These are phyloP conservation scores for Cephus pulcher DNA, from an alignment of 2,888 invertebrate genomes.

Conservation along the genomic window DNA sequence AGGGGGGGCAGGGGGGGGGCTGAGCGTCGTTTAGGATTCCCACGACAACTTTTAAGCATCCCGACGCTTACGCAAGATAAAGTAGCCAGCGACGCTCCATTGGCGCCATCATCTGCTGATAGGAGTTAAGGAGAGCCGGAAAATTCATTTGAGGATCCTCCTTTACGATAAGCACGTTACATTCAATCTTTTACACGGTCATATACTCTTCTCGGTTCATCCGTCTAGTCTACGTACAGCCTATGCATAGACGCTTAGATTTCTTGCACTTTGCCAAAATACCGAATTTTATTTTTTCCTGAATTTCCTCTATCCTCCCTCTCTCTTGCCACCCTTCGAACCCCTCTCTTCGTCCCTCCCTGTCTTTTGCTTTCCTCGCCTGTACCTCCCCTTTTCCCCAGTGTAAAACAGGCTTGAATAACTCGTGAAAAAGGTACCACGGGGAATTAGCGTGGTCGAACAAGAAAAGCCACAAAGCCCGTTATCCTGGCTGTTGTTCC, in stretches of 20 bases:
- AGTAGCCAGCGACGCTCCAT: background rate
- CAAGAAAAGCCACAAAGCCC: background rate
- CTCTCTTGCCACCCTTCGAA: background rate
- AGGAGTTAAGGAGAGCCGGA: background rate
- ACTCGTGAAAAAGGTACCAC: background rate
- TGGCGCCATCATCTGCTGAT: background rate
- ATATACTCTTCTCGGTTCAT: background rate
- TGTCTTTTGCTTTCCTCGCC: background rate
- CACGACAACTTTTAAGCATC: background rate
- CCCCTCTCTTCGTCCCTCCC: slow-evolving; percentile 6
- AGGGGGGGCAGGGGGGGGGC: too few relatives aligned
- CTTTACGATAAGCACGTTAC: background rate
- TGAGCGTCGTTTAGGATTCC: background rate
- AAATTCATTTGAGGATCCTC: background rate
- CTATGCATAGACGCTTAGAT: background rate
- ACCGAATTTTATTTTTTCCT: background rate
- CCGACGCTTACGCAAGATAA: background rate
- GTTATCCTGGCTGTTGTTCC: too few relatives aligned
- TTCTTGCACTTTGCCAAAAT: background rate
- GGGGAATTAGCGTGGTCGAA: background rate
- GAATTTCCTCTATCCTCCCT: background rate
- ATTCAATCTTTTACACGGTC: background rate
- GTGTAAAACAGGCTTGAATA: background rate
- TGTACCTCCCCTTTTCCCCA: background rate
- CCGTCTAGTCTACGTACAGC: background rate